These are phyloP conservation scores for Drosophila repleta DNA, from an alignment of 1,140 invertebrate species.

Conservation along the genomic window DNA sequence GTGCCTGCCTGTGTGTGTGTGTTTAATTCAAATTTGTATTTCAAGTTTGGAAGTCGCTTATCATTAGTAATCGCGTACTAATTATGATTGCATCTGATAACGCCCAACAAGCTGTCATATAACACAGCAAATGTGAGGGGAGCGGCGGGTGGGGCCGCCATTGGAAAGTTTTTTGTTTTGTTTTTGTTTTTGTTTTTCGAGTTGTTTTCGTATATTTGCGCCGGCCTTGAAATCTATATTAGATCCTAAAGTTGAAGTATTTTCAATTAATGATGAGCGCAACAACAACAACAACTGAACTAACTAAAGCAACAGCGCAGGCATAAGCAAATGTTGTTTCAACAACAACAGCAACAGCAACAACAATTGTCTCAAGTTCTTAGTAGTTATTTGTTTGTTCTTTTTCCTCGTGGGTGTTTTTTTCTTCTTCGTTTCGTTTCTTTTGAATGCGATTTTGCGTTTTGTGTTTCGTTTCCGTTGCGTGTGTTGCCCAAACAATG, in stretches of 20 bases:
- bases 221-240: slow-evolving; percentile 47
- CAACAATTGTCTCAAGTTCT: slow-evolving; percentile 39
- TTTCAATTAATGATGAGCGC: slow-evolving; percentile 21
- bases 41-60: slow-evolving; percentile 19
- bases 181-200: slow-evolving; percentile 1
- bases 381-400: slow-evolving; percentile 7
- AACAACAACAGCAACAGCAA: slow-evolving; percentile 10
- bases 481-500: slow-evolving; percentile 46
- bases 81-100: slow-evolving; percentile 23
- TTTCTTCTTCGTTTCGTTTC: slow-evolving; percentile 4
- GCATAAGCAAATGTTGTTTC: slow-evolving; percentile 2
- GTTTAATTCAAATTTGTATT: slow-evolving; percentile 7
- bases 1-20: slow-evolving; percentile 11
- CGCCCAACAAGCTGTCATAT: not conserved
- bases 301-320: not conserved
- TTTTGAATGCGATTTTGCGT: slow-evolving; percentile 38
- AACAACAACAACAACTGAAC: slow-evolving; percentile 25
- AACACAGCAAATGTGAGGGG: not conserved
- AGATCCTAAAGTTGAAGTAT: slow-evolving; percentile 51
- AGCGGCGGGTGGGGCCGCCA: not conserved
- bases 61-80: slow-evolving; percentile 9
- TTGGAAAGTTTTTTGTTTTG: not conserved
- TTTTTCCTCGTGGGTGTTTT: not conserved
- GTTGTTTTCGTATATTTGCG: not conserved
- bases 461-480: slow-evolving; percentile 39